Conservation (phyloP, 2,113 vertebrate genomes). For the Pachycephala philippinensis region DNA sequence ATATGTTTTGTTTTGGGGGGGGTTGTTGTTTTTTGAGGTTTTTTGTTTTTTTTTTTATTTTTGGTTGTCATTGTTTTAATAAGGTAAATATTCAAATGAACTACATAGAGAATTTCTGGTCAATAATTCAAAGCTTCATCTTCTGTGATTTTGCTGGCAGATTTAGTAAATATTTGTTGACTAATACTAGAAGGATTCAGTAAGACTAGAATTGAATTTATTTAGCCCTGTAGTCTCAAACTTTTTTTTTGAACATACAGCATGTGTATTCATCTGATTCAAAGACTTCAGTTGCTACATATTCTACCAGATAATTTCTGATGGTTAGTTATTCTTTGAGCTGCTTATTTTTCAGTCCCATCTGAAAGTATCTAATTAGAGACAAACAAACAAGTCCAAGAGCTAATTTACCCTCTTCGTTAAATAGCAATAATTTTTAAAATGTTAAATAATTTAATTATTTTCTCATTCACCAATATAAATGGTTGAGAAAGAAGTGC, state of each 20-base stretch:
- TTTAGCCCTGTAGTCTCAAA: background rate
- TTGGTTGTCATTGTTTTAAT: background rate
- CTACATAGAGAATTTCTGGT: background rate
- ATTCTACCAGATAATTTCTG: background rate
- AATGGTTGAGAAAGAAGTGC: background rate
- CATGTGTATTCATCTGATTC: background rate
- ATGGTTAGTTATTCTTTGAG: background rate
- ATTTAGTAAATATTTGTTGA: background rate
- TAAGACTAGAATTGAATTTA: background rate
- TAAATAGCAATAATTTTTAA: background rate
- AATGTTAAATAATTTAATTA: background rate
- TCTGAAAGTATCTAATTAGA: background rate
- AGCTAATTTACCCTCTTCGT: background rate
- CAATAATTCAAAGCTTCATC: background rate
- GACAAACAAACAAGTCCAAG: background rate
- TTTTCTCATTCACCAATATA: background rate
- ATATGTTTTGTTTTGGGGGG: background rate
- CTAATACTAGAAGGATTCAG: background rate
- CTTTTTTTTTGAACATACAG: background rate
- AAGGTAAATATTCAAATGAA: background rate
- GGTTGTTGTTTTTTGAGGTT: background rate
- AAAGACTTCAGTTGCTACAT: background rate
- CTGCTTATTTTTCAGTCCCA: background rate
- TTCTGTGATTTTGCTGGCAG: background rate
- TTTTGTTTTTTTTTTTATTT: background rate